Percentiles rank a stretch among this genome's conserved stretches.
Conservation (phyloP, 1,140 invertebrate species). For the Drosophila nikananu region DNA sequence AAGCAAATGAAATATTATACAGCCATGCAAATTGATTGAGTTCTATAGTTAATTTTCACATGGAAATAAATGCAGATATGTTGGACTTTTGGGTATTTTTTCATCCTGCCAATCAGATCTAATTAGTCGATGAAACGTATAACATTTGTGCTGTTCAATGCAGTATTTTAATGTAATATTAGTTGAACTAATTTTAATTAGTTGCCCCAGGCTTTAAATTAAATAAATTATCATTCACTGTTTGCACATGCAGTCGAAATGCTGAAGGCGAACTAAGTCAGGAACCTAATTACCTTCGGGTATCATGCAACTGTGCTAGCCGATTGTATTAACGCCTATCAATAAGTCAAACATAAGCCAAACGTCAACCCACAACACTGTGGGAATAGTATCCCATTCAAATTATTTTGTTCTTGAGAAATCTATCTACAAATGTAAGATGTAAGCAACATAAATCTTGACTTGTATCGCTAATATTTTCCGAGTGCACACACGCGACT, state of each 20-base stretch:
- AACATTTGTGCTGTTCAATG: not conserved
- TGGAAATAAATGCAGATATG: not conserved
- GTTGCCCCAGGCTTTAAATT: conserved; percentile 4
- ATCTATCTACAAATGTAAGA: too few relatives aligned
- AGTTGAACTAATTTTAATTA: not conserved
- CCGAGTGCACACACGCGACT: conserved; percentile 17
- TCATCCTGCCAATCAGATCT: conserved; percentile 2
- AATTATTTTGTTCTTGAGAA: not conserved
- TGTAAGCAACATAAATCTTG: not conserved
- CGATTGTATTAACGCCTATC: conserved; percentile 57
- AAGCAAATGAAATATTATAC: conserved; percentile 3
- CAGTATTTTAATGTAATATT: not conserved
- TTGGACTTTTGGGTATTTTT: not conserved
- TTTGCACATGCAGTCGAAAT: not conserved
- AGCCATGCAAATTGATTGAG: conserved; percentile 4
- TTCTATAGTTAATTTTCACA: not conserved
- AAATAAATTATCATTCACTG: conserved; percentile 15
- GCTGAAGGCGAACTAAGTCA: not conserved
- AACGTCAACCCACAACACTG: not conserved
- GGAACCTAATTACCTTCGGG: not conserved
- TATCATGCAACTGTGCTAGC: conserved; percentile 43
- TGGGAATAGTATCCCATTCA: not conserved
- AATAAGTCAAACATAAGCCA: conserved; percentile 31
- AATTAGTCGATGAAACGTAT: conserved; percentile 15
- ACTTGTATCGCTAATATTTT: not conserved